Conservation (phyloP, 2,888 invertebrate genomes). For the Drosophila recens region DNA sequence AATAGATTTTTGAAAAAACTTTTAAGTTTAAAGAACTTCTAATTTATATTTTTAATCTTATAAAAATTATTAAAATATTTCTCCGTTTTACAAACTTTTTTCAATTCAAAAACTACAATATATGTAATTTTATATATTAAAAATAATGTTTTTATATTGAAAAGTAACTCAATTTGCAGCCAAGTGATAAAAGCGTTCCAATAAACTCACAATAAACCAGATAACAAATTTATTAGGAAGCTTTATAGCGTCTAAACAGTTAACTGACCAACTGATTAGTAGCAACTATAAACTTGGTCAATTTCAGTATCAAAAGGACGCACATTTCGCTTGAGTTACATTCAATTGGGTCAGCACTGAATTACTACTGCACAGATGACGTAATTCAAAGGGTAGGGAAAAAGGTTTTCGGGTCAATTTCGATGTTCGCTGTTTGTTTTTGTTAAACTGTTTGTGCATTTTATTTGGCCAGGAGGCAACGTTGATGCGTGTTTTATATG, state of each 20-base stretch:
- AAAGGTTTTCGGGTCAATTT: slow-evolving; percentile 23
- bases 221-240: not conserved
- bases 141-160: too few relatives aligned
- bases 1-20: too few relatives aligned
- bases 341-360: slow-evolving; percentile 49
- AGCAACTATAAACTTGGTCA: slow-evolving; percentile 54
- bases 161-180: not conserved
- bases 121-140: too few relatives aligned
- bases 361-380: slow-evolving; percentile 5
- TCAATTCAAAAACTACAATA: not conserved
- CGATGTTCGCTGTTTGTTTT: slow-evolving; percentile 46
- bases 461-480: slow-evolving; percentile 31
- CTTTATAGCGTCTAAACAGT: slow-evolving; percentile 27
- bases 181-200: not conserved
- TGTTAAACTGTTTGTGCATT: slow-evolving; percentile 63
- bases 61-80: not conserved
- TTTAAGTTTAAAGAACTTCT: too few relatives aligned
- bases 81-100: not conserved
- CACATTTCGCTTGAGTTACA: slow-evolving; percentile 31
- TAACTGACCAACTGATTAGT: slow-evolving; percentile 56
- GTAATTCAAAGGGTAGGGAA: not conserved
- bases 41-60: too few relatives aligned
- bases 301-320: slow-evolving; percentile 12
- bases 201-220: not conserved
- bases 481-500: slow-evolving; percentile 64